Conservation (phyloP, 2,113 vertebrate genomes). For the Forbesichthys papilliferus region DNA sequence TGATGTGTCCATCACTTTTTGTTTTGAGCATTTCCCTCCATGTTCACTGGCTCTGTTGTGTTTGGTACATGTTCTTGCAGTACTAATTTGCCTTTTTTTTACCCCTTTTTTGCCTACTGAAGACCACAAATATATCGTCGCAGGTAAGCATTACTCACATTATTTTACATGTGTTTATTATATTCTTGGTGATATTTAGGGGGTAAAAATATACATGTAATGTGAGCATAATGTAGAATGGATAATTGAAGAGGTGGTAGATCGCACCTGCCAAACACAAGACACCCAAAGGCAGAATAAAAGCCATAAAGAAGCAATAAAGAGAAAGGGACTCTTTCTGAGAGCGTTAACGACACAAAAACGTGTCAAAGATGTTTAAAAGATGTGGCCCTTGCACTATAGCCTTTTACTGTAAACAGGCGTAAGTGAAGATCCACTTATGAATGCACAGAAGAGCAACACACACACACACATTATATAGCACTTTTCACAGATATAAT, state of each 20-base stretch:
- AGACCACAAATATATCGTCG: constrained; percentile 84
- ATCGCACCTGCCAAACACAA: no score
- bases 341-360: not conserved
- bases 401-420: constrained; percentile 30
- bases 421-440: constrained; percentile 50
- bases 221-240: not conserved
- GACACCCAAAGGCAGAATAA: no score
- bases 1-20: not conserved
- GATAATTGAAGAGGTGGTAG: no score
- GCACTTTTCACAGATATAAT: no score
- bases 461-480: not conserved
- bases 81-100: constrained; percentile 48
- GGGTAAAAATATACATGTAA: no score
- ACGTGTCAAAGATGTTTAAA: not conserved
- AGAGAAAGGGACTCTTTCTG: not conserved
- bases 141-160: constrained; percentile 79
- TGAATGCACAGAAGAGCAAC: constrained; percentile 1
- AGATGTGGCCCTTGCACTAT: constrained; percentile 16
- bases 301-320: no score
- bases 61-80: constrained; percentile 1
- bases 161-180: not conserved
- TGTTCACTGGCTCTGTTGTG: not conserved
- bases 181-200: no score
- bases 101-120: constrained; percentile 71
- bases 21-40: not conserved